Evolutionary conservation across 30 jellyfish, hydroid and myxozoan genomes (phyloP), one percentile per base, ranked within the genome.

Genomic region (Catostylus mosaicus): DNA sequence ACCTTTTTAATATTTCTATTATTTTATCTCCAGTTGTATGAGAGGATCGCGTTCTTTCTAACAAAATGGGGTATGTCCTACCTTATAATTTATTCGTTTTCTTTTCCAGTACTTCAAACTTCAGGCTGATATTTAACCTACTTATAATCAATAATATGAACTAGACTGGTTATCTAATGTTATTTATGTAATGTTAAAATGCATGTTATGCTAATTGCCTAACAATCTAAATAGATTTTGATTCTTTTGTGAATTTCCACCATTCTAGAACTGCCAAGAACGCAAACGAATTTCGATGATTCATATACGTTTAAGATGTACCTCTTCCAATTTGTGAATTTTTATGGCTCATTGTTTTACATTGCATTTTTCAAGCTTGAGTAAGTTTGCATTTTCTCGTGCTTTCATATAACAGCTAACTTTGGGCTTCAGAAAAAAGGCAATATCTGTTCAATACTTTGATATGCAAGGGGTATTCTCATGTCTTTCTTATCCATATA

Each of bases 251-350:
- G 11, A 14, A 14, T 40, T 40, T 40, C 38, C 67, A 65, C 54
- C 64, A 43, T 62, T 64, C 31, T 36, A 89, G 97, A 89, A 48
- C 75, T 89, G 73, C 97, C 97, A 73, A 89, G 88, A 63, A 80
- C 97, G 9, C 97, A 89, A 64, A 80, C 97, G 27, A 89, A 67
- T 45, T 89, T 89, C 73, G 97, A 89, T 45, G 97, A 89, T 37
- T 27, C 82, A 30, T 89, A 77, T 72, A 82, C 97, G 2, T 82
- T 89, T 71, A 89, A 89, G 87, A 89, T 89, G 95, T 89, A 89
- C 67, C 12, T 89, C 65, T 89, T 89, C 69, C 97, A 89, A 37
- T 89, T 89, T 48, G 95, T 89, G 73, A 89, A 89, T 61, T 89
- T 89, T 62, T 89, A 89, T 71, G 95, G 90, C 7, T 89, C 97